Percentiles rank a stretch among this genome's conserved stretches.
Evolutionary conservation across 1,140 invertebrate genomes (phyloP).

Genomic region (Cryptotermes secundus): DNA sequence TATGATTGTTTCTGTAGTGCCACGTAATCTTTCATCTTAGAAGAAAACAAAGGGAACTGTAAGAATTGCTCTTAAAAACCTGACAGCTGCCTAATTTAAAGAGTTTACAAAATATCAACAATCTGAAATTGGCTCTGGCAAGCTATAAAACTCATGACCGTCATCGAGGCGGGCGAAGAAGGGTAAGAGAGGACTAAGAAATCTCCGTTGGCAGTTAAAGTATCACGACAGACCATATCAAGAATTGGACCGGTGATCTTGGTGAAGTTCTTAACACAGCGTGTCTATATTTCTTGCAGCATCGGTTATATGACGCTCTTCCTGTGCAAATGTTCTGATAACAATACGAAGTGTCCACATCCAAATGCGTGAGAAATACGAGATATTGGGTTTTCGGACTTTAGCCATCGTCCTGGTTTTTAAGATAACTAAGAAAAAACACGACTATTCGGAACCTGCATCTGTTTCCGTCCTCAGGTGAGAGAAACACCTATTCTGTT

Average conservation of each 20-base stretch:
- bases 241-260: background rate
- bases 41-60: background rate
- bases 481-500: too few relatives aligned
- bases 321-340: too few relatives aligned
- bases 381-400: too few relatives aligned
- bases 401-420: too few relatives aligned
- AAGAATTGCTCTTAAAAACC: background rate
- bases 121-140: background rate
- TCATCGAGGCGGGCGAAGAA: background rate
- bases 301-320: too few relatives aligned
- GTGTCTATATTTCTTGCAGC: too few relatives aligned
- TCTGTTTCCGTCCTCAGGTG: too few relatives aligned
- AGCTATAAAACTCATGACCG: background rate
- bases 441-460: too few relatives aligned
- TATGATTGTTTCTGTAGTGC: background rate
- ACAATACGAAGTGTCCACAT: too few relatives aligned
- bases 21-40: background rate
- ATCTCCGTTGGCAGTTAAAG: background rate
- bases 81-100: background rate
- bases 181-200: background rate
- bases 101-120: background rate
- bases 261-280: background rate
- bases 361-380: too few relatives aligned
- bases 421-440: too few relatives aligned
- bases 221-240: background rate